Evolutionary conservation across 2,888 invertebrate genomes (phyloP).

Genomic region (Laspeyria flexula): DNA sequence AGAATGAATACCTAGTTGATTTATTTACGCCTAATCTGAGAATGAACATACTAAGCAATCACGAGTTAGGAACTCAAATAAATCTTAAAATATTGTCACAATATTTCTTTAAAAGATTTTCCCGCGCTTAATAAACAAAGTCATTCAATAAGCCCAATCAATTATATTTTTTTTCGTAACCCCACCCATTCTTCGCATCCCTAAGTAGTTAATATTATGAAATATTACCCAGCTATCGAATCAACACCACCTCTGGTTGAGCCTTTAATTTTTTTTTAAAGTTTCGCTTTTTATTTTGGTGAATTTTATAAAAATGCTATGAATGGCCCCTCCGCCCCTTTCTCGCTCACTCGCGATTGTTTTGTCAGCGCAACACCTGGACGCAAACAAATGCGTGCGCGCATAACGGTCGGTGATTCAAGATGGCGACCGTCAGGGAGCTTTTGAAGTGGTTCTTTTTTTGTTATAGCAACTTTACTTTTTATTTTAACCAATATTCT

Average conservation of each 20-base stretch:
- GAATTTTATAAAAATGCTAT: conserved; percentile 74
- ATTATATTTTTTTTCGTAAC: conserved; percentile 67
- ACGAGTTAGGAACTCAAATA: too few relatives aligned
- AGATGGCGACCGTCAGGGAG: conserved; percentile 61
- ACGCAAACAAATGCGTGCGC: conserved; percentile 76
- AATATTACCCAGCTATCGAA: conserved; percentile 76
- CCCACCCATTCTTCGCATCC: conserved; percentile 77
- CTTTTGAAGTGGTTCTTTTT: conserved; percentile 47
- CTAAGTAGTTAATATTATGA: conserved; percentile 82
- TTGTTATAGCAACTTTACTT: conserved; percentile 31
- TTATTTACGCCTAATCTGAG: background rate
- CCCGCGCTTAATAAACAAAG: conserved; percentile 47
- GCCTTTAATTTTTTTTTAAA: conserved; percentile 55
- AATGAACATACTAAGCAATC: too few relatives aligned
- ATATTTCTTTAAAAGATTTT: conserved; percentile 46
- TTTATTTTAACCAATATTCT: background rate
- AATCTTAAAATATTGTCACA: conserved; percentile 1
- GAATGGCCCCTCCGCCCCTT: conserved; percentile 80
- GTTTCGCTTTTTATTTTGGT: conserved; percentile 72
- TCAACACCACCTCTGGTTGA: conserved; percentile 53
- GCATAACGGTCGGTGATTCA: conserved; percentile 69
- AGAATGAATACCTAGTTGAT: conserved; percentile 6
- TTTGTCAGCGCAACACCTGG: conserved; percentile 85
- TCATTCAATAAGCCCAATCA: conserved; percentile 64
- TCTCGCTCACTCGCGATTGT: conserved; percentile 79